A percentile compares a stretch with the other conserved stretches of the same genome.
phyloP scores from a whole-genome alignment of 2,113 vertebrate genomes.

The Epinephelus lanceolatus region DNA sequence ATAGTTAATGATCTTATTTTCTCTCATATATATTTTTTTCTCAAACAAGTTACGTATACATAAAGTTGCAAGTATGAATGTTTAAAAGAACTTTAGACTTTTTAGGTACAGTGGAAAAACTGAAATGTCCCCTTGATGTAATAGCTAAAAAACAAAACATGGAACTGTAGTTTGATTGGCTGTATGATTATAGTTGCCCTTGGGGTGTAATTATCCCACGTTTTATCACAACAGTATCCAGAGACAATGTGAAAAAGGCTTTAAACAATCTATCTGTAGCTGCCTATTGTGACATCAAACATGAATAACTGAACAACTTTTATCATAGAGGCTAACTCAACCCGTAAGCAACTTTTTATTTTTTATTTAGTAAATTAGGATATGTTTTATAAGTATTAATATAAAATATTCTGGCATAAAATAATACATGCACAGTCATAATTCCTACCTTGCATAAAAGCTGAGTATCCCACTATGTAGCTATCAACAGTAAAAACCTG shows the following conservation, averaged over 20 bases:
- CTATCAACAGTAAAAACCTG: neutral
- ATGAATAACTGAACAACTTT: neutral
- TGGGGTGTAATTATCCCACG: neutral
- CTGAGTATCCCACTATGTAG: neutral
- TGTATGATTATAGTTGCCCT: neutral
- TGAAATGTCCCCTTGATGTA: neutral
- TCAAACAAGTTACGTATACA: neutral
- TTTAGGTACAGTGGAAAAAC: too few species aligned
- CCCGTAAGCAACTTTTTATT: neutral
- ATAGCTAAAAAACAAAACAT: neutral
- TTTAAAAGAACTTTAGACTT: too few species aligned
- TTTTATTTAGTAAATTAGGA: neutral
- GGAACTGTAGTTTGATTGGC: neutral
- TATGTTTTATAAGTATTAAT: neutral
- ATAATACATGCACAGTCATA: too few species aligned
- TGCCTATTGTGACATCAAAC: neutral
- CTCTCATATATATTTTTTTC: neutral
- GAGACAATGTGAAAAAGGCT: neutral
- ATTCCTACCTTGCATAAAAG: neutral
- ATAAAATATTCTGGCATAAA: neutral
- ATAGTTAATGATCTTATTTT: neutral
- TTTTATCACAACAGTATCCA: too few species aligned
- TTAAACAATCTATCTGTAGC: neutral
- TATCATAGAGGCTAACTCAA: neutral
- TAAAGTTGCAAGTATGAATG: neutral